Evolutionary conservation across 2,797 vertebrate genomes (phyloP).

Genomic region (Pelochelys cantorii): DNA sequence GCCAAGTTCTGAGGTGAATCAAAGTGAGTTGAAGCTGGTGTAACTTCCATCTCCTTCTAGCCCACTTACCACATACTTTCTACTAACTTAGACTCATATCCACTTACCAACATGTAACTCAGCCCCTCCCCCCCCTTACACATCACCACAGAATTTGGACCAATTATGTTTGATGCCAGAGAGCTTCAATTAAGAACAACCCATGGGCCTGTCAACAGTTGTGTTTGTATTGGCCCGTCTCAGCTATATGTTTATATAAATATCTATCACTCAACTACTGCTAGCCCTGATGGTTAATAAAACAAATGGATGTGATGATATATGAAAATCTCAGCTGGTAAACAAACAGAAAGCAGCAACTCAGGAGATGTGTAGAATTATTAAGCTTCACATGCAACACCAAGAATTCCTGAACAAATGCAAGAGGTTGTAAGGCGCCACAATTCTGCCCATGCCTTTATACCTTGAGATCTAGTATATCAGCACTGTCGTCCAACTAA

Average conservation of each 20-base stretch:
- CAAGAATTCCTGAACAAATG: conserved; percentile 25
- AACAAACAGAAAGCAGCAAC: conserved; percentile 69
- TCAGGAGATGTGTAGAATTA: conserved; percentile 17
- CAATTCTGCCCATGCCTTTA: accelerated
- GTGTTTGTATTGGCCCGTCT: conserved; percentile 51
- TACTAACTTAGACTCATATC: neutral
- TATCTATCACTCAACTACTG: conserved; percentile 37
- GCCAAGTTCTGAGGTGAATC: conserved; percentile 3
- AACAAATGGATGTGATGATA: conserved; percentile 62
- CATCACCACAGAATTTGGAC: neutral
- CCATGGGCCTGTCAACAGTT: accelerated
- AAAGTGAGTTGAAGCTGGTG: neutral
- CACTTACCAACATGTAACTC: neutral
- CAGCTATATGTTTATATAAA: conserved; percentile 32
- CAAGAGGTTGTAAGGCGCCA: conserved; percentile 22
- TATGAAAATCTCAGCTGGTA: conserved; percentile 62
- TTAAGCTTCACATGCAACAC: neutral
- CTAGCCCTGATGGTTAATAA: conserved; percentile 52
- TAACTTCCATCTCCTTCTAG: neutral
- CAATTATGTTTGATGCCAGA: neutral
- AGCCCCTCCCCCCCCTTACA: neutral
- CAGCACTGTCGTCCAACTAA: accelerated
- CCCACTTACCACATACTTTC: neutral
- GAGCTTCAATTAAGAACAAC: neutral
- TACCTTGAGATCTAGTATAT: neutral